Evolutionary conservation across 92 coral and sea anemone species (phyloP).

Genomic region (Siderastrea radians): DNA sequence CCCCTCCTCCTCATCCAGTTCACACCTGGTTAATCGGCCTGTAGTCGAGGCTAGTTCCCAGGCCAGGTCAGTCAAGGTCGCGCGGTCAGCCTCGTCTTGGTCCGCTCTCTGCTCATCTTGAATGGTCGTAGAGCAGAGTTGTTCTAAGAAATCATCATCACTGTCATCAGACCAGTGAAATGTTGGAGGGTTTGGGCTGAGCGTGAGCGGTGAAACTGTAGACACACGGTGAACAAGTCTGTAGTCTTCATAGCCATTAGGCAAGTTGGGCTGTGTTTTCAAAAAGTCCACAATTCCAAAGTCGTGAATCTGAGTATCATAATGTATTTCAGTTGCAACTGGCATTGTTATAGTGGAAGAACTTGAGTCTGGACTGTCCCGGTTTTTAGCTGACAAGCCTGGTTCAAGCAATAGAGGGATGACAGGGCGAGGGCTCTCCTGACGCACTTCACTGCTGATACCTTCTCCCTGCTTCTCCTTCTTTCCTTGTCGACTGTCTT

Average conservation of each 20-base stretch:
- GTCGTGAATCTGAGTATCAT: conserved; percentile 68
- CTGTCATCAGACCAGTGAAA: conserved; percentile 91
- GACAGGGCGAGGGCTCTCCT: conserved; percentile 26
- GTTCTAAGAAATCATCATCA: conserved; percentile 81
- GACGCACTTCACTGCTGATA: not conserved
- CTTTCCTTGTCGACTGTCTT: conserved; percentile 26
- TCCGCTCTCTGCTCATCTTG: conserved; percentile 70
- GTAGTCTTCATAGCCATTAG: conserved; percentile 73
- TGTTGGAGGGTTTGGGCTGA: conserved; percentile 85
- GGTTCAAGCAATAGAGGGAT: conserved; percentile 80
- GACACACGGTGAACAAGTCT: conserved; percentile 84
- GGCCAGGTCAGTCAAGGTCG: conserved; percentile 87
- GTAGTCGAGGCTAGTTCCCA: conserved; percentile 98
- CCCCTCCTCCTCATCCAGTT: conserved; percentile 57
- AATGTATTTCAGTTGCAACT: conserved; percentile 16
- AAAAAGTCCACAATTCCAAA: conserved; percentile 88
- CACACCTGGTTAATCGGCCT: conserved; percentile 87
- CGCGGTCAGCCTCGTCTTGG: conserved; percentile 91
- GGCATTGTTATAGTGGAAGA: conserved; percentile 18
- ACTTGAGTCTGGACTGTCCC: conserved; percentile 2
- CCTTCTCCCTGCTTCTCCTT: conserved; percentile 20
- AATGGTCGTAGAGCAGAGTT: conserved; percentile 43
- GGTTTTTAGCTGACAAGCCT: not conserved
- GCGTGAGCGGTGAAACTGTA: conserved; percentile 82
- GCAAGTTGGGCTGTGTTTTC: conserved; percentile 69